These are phyloP conservation scores for Nomada fabriciana DNA, from an alignment of 2,888 invertebrate species.

Conservation along the genomic window DNA sequence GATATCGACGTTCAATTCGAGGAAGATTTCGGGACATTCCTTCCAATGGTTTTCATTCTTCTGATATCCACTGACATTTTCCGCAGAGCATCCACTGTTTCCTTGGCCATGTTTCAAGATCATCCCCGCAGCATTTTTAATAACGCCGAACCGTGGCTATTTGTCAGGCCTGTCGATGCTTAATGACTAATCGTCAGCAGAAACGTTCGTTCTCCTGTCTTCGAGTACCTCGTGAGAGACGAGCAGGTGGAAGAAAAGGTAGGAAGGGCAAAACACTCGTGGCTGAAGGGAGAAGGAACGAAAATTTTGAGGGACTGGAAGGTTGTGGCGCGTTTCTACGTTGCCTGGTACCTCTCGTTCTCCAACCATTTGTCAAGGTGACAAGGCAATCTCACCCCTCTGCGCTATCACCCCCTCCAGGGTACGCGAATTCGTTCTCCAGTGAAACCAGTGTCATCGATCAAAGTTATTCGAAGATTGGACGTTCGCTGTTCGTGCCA, in stretches of 20 bases:
- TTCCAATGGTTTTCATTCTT: neutral
- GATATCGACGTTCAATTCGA: neutral
- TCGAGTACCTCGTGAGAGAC: constrained; percentile 60
- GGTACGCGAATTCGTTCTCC: constrained; percentile 63
- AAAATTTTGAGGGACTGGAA: constrained; percentile 60
- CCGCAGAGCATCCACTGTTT: no score
- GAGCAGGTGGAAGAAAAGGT: constrained; percentile 68
- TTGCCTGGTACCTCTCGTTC: constrained; percentile 73
- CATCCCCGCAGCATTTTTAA: constrained; percentile 30
- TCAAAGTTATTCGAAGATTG: constrained; percentile 68
- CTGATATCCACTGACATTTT: no score
- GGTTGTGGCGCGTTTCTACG: constrained; percentile 58
- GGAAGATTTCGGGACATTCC: neutral
- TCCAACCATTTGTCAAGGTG: constrained; percentile 82
- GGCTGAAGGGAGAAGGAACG: constrained; percentile 31
- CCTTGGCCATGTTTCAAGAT: neutral
- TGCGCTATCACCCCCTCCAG: constrained; percentile 63
- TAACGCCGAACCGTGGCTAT: constrained; percentile 40
- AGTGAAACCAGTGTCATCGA: constrained; percentile 70
- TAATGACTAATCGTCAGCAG: constrained; percentile 79
- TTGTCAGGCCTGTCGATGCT: constrained; percentile 77
- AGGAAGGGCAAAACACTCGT: constrained; percentile 13
- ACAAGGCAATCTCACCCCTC: constrained; percentile 81
- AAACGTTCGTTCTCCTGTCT: constrained; percentile 47
- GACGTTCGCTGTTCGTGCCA: constrained; percentile 41